Percentiles rank a stretch among this genome's conserved stretches.
Conservation (phyloP, 2,797 vertebrate species). For the Gorsachius magnificus region DNA sequence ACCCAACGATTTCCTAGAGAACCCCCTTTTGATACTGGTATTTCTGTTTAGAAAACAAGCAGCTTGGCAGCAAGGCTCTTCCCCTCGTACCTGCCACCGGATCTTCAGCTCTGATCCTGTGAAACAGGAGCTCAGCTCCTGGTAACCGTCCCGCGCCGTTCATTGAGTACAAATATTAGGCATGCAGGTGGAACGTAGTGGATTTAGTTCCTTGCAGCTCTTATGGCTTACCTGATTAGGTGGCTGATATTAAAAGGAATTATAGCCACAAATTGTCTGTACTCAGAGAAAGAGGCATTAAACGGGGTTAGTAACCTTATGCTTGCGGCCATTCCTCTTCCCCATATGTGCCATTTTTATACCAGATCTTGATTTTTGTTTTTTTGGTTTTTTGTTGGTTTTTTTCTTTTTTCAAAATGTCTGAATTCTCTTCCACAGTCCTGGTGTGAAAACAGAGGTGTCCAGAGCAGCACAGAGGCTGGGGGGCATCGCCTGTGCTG, state of each 20-base stretch:
- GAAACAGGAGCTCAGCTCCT: neutral
- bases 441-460: neutral
- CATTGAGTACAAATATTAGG: fast-evolving
- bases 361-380: neutral
- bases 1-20: neutral
- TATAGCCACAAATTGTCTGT: fast-evolving
- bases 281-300: neutral
- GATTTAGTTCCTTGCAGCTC: neutral
- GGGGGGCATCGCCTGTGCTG: neutral
- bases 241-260: neutral
- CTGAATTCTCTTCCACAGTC: fast-evolving
- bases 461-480: neutral
- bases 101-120: neutral
- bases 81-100: neutral
- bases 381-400: too few relatives aligned
- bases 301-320: fast-evolving
- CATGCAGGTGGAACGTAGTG: fast-evolving
- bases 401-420: too few relatives aligned
- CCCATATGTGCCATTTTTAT: fast-evolving
- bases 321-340: neutral
- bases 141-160: fast-evolving
- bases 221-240: fast-evolving
- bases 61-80: neutral
- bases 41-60: neutral
- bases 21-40: too few relatives aligned